Conservation (phyloP, 2,888 invertebrate genomes). For the Clistopyga incitator region DNA sequence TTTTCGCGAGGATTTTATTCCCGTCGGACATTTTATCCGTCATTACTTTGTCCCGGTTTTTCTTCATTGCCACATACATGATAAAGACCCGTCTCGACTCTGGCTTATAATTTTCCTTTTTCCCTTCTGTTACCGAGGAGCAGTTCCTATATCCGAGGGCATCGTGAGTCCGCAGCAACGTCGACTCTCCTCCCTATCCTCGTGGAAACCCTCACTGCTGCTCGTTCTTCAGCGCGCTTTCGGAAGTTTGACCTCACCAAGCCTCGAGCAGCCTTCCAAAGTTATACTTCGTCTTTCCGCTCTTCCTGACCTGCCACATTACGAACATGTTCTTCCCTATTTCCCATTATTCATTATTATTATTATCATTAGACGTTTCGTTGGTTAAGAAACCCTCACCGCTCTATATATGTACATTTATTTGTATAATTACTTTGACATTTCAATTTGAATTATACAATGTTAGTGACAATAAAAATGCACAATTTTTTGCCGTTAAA, state of each 20-base stretch:
- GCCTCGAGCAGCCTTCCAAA: slow-evolving; percentile 4
- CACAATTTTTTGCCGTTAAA: too few relatives aligned
- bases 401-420: too few relatives aligned
- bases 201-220: background rate
- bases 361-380: background rate
- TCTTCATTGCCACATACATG: too few relatives aligned
- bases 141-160: background rate
- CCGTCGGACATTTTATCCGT: too few relatives aligned
- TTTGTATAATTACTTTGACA: too few relatives aligned
- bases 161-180: background rate
- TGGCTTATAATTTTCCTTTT: slow-evolving; percentile 11
- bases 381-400: too few relatives aligned
- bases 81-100: slow-evolving; percentile 8
- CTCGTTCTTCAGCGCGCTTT: background rate
- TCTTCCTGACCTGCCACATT: background rate
- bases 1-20: too few relatives aligned
- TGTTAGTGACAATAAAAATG: too few relatives aligned
- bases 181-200: background rate
- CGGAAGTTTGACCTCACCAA: slow-evolving; percentile 8
- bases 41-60: too few relatives aligned
- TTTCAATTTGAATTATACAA: too few relatives aligned
- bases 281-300: slow-evolving; percentile 1
- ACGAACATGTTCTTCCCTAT: background rate
- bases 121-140: background rate
- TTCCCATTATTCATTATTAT: background rate